Base-by-base conservation (phyloP, 2,797 vertebrate genomes). In the Natrix natrix region DNA sequence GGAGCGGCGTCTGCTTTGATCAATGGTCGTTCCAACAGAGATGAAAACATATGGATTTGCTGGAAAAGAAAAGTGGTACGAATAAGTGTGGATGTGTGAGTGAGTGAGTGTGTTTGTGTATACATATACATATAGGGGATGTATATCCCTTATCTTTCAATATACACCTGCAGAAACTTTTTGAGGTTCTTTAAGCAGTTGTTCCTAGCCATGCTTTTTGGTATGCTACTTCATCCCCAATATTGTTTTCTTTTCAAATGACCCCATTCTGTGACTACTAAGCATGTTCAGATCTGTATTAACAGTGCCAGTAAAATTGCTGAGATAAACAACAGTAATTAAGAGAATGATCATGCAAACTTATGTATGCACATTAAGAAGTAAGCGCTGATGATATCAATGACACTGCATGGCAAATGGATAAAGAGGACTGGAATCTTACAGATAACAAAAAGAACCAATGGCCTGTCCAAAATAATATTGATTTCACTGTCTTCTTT, bases 31-130 rank as follows among this genome's bases (percentile, higher is more conserved):
- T 98, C 97, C 97, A 98, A 89, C 91, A 98, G 86, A 0, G 95
- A 94, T 11, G 94, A 92, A 1, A 98, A 98, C 98, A 98, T 98
- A 89, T 97, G 94, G 94, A 98, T 93, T 90, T 98, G 90, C 98
- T 98, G 96, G 0, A 60, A 91, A 66, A 90, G 55, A 63, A 91
- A 93, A 12, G 6, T 92, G 1, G 89, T 11, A 69, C 0, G 0
- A 1, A 0, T 26, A 56, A 2, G 43, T 0, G 22, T 17, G 24
- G 0, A 1, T 2, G n/a, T 28, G 59, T 60, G 7, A 8, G 20
- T 24, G 22, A 52, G 48, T 6, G 48, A 52, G 22, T 22, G 60
- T 61, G 13, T 20, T 1, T 20, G 17, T 20, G 17, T 20, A 90
- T 28, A 1, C 56, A 0, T 0, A 8, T 1, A 0, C 0, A 37